phyloP scores from a whole-genome alignment of 35 echinoderm and acorn worm species.

The Lytechinus pictus region DNA sequence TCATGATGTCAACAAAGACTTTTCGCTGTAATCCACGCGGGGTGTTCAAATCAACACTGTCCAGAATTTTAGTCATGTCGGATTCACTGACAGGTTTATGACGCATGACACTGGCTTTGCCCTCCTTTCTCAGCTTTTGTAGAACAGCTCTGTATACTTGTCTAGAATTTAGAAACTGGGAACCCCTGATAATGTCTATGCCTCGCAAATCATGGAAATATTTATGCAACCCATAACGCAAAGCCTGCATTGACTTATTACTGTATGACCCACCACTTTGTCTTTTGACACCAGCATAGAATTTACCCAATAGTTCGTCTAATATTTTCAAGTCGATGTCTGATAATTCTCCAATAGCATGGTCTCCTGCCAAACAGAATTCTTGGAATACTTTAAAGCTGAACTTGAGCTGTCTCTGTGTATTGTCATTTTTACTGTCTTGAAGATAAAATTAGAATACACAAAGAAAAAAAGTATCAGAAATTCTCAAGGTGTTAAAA shows the following conservation, averaged over 20 bases:
- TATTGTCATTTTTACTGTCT: neutral
- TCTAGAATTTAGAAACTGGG: neutral
- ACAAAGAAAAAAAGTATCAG: too few relatives aligned
- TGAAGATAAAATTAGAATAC: neutral
- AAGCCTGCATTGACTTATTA: conserved; percentile 46
- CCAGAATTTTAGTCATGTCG: conserved; percentile 48
- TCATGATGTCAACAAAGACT: conserved; percentile 52
- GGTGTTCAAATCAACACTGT: conserved; percentile 2
- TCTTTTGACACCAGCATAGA: conserved; percentile 16
- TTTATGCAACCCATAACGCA: conserved; percentile 43
- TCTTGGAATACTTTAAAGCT: conserved; percentile 13
- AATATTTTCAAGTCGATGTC: conserved; percentile 31
- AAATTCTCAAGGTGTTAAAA: too few relatives aligned
- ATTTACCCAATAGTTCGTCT: neutral
- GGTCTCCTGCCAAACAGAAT: neutral
- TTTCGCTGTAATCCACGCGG: conserved; percentile 47
- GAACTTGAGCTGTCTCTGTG: conserved; percentile 19
- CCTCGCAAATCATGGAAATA: conserved; percentile 11
- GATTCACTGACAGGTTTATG: conserved; percentile 33
- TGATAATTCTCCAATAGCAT: neutral
- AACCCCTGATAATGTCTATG: conserved; percentile 30
- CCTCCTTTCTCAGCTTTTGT: conserved; percentile 24
- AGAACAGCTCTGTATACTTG: neutral
- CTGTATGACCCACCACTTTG: conserved; percentile 27
- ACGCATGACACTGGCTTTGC: conserved; percentile 26